Base-by-base conservation (phyloP, 2,888 invertebrate genomes). In the Empis livida region DNA sequence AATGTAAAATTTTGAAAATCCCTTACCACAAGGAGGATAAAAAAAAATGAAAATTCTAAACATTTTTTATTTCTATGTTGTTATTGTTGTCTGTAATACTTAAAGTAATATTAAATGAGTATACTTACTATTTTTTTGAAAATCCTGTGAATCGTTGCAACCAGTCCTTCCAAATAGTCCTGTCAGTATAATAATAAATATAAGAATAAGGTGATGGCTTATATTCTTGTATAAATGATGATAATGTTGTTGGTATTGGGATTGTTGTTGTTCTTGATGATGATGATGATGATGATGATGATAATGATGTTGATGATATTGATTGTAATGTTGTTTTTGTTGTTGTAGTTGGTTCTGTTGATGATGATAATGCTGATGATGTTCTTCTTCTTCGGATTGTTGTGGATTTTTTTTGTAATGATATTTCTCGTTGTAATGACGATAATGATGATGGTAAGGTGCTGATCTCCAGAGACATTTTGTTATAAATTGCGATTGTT, bases 51-150 rank as follows among this genome's bases (percentile, higher is more conserved):
- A 20, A 20, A 20, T 20, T 20, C 4, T 20, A 20, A 20, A 20
- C 20, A 20, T n/a, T n/a, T n/a, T n/a, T n/a, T n/a, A n/a, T n/a
- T n/a, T n/a, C n/a, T n/a, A n/a, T n/a, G n/a, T n/a, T n/a, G n/a
- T n/a, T n/a, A n/a, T n/a, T n/a, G n/a, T n/a, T n/a, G n/a, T 20
- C 20, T 27, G 9, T 27, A 27, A 27, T 27, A 27, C 9, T 27
- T 6, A 27, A 5, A 27, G 23, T 27, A 27, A 17, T 14, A 9
- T 23, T 41, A 20, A 23, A 23, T 23, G 8, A 23, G 13, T 40
- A 47, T 53, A 68, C 70, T 68, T 58, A 69, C 70, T 69, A 63
- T 68, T 69, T 58, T 68, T 68, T 58, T 68, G 70, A 57, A 69
- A 69, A 55, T 70, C 68, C 61, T 66, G 67, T 50, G 69, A 64